Percentiles rank a stretch among this genome's conserved stretches.
Evolutionary conservation across 2,797 vertebrate species (phyloP).

Genomic region (Rousettus madagascariensis): DNA sequence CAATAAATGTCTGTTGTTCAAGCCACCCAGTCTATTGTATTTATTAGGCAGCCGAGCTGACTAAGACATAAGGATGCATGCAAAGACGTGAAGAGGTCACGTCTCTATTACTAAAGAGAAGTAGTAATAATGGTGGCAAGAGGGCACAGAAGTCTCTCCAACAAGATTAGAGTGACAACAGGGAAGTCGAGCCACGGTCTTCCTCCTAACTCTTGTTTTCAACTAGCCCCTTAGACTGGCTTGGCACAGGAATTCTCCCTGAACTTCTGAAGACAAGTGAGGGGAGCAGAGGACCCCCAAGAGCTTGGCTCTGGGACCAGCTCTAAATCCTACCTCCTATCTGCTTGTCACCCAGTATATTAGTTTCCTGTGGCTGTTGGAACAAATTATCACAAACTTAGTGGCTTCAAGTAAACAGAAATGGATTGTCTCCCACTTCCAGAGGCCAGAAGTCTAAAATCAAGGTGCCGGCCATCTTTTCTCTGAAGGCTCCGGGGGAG

Average conservation of each 20-base stretch:
- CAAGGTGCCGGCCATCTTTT: not conserved
- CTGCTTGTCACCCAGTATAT: not conserved
- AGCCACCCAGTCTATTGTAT: not conserved
- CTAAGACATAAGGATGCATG: no score
- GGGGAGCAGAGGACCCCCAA: not conserved
- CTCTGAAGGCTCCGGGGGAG: not conserved
- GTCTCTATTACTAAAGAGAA: not conserved
- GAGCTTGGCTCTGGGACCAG: not conserved
- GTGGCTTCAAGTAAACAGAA: not conserved
- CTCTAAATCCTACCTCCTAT: fast-evolving
- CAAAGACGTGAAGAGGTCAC: not conserved
- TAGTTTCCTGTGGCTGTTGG: not conserved
- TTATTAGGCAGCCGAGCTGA: not conserved
- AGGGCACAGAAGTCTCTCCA: not conserved
- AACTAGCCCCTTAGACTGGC: not conserved
- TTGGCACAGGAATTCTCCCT: not conserved
- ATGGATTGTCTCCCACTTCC: not conserved
- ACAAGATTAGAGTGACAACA: not conserved
- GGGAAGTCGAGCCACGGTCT: not conserved
- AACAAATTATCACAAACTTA: not conserved
- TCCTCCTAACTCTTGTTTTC: not conserved
- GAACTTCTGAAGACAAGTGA: not conserved
- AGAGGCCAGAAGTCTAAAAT: not conserved
- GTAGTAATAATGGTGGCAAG: not conserved
- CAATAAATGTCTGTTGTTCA: not conserved